Evolutionary conservation across 2,888 invertebrate species (phyloP).

Genomic region (Brachyptera risi): DNA sequence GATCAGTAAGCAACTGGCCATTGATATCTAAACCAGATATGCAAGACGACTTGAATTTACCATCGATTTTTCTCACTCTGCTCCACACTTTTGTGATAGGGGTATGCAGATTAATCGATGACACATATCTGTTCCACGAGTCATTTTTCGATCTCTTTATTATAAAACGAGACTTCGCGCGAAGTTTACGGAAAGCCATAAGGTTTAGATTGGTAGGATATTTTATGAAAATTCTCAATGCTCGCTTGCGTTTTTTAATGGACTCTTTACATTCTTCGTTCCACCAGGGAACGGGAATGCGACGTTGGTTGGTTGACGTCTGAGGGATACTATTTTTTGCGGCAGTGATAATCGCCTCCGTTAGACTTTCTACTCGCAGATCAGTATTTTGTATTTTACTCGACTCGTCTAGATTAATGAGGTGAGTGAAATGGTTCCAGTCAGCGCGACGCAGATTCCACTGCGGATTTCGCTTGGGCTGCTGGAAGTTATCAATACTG

Average conservation of each 20-base stretch:
- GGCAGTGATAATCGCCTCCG: neutral
- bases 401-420: neutral
- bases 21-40: neutral
- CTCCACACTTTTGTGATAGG: neutral
- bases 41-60: neutral
- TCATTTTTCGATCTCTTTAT: neutral
- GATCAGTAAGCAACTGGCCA: neutral
- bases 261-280: conserved; percentile 8
- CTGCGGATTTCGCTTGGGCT: no score
- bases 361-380: neutral
- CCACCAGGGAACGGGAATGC: neutral
- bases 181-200: neutral
- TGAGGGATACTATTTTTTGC: neutral
- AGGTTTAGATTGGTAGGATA: neutral
- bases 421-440: neutral
- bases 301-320: neutral
- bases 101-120: neutral
- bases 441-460: neutral
- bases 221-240: neutral
- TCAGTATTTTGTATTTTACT: neutral
- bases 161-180: neutral
- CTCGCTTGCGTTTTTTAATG: neutral
- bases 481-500: no score
- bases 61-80: neutral
- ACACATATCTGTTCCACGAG: conserved; percentile 15